Evolutionary conservation across 2,113 vertebrate genomes (phyloP), one percentile per base, ranked within the genome.

Genomic region (Himantopus leucocephalus): DNA sequence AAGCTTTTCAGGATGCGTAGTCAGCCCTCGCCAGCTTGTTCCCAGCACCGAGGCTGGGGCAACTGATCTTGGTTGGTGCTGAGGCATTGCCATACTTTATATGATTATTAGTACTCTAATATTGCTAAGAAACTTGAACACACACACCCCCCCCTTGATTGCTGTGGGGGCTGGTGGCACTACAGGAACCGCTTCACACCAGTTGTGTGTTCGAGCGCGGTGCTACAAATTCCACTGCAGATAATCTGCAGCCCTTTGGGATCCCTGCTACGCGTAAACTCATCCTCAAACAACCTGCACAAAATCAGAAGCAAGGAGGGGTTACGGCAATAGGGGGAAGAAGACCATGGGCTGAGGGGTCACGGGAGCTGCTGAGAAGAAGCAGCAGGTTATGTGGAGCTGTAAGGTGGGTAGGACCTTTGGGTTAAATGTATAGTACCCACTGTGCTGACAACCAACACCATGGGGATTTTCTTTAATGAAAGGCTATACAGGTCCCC

Each of bases 301-400:
- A 66, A 73, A 90, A 88, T 29, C 72, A 88, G 19, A 85, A 90
- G 7, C 24, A 19, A 24, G 20, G 20, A 1, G 6, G 2, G 0
- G 3, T 45, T 91, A 35, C 0, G 0, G 52, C 19, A 63, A 47
- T 0, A 27, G 29, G 7, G 24, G 14, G 6, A 12, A 29, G 52
- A 91, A 78, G 35, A 47, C 55, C 19, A 12, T 22, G 21, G 64
- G 8, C 17, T 80, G 45, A 80, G 37, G 29, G n/a, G 29, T 32
- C 19, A 39, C 12, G 18, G 8, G 5, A 91, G 47, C 22, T 71
- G 32, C 79, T 84, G 76, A 59, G 73, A 83, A 67, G 63, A 2
- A 48, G 14, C n/a, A 74, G 14, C 19, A 68, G n/a, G 10, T 73
- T 66, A 50, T 16, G 15, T 32, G 16, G 32, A 71, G 48, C 67